Conservation (phyloP, 1,140 invertebrate species). For the Hydropsyche tenuis region DNA sequence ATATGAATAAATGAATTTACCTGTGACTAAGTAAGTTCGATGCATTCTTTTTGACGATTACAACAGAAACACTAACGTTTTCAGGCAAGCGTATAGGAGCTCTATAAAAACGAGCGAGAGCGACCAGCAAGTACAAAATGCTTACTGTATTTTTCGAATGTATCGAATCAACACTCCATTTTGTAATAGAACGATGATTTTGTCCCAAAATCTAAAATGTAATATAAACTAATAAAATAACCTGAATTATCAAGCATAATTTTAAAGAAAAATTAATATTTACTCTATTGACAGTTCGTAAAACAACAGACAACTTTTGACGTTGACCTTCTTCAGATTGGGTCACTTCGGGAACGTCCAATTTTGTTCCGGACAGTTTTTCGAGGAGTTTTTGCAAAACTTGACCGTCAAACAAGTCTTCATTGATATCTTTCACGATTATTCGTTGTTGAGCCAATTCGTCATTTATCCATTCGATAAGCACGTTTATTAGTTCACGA, state of each 20-base stretch:
- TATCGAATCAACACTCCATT: conserved; percentile 96
- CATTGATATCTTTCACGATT: conserved; percentile 95
- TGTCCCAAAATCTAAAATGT: conserved; percentile 42
- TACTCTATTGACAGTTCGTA: conserved; percentile 84
- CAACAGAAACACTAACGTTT: conserved; percentile 89
- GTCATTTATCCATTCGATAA: conserved; percentile 99
- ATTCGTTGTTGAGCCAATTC: conserved; percentile 96
- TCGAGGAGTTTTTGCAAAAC: conserved; percentile 96
- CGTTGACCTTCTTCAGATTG: conserved; percentile 98
- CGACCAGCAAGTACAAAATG: conserved; percentile 93
- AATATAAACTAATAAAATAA: not conserved
- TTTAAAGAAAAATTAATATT: conserved; percentile 47
- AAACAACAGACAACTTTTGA: conserved; percentile 90
- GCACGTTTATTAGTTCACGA: conserved; percentile 82
- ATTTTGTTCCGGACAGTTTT: conserved; percentile 86
- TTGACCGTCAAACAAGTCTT: conserved; percentile 99
- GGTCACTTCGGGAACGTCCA: conserved; percentile 98
- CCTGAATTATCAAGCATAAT: too few species aligned
- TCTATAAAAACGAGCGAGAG: conserved; percentile 90
- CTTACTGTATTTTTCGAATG: conserved; percentile 96
- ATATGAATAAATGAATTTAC: conserved; percentile 49
- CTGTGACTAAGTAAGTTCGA: conserved; percentile 59
- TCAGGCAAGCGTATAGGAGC: conserved; percentile 95
- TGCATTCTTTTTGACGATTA: conserved; percentile 80
- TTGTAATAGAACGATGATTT: conserved; percentile 61